phyloP scores from a whole-genome alignment of 2,113 vertebrate genomes.

The Monopterus albus region DNA sequence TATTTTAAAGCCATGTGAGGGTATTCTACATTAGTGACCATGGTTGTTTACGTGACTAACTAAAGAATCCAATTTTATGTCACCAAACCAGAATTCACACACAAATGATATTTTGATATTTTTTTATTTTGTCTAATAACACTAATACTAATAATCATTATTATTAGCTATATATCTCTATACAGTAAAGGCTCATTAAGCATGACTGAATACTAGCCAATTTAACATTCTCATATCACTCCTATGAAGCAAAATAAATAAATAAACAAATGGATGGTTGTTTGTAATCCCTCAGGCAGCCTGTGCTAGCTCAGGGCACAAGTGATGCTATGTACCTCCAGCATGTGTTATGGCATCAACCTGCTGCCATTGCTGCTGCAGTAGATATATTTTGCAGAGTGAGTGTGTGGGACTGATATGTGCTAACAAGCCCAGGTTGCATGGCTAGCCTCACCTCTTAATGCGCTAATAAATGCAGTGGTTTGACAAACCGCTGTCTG shows the following conservation, averaged over 20 bases:
- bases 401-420: slow-evolving; percentile 57
- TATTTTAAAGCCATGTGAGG: slow-evolving; percentile 7
- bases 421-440: slow-evolving; percentile 84
- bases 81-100: no score
- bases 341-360: slow-evolving; percentile 61
- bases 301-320: slow-evolving; percentile 11
- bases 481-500: slow-evolving; percentile 86
- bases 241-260: no score
- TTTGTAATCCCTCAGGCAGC: slow-evolving; percentile 10
- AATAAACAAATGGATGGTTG: no score
- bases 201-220: no score
- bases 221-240: no score
- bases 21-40: background rate
- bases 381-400: slow-evolving; percentile 60
- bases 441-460: slow-evolving; percentile 81
- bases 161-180: no score
- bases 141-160: background rate
- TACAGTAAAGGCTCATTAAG: no score
- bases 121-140: background rate
- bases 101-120: no score
- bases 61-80: no score
- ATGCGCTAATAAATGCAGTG: slow-evolving; percentile 92
- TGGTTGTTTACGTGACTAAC: no score
- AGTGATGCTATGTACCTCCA: slow-evolving; percentile 24
- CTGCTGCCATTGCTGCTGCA: slow-evolving; percentile 55